These are phyloP conservation scores for Chrysochloris asiatica DNA, from an alignment of 2,113 vertebrate genomes.

Conservation along the genomic window DNA sequence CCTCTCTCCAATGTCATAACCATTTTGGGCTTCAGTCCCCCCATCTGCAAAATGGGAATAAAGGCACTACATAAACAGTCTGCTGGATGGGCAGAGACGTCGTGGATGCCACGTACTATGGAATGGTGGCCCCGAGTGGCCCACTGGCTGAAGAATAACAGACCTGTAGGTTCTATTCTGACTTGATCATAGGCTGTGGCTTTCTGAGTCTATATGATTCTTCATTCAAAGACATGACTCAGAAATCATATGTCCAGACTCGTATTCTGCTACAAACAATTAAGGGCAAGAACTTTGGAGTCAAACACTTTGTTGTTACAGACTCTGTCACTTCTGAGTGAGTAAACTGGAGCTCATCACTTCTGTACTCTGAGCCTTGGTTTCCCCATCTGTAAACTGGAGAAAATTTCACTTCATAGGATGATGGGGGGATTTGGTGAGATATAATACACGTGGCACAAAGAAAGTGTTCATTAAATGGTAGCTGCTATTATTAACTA, in stretches of 20 bases:
- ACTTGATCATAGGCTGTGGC: not conserved
- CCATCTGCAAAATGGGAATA: not conserved
- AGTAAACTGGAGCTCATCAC: not conserved
- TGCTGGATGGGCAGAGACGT: not conserved
- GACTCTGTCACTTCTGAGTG: not conserved
- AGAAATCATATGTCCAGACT: not conserved
- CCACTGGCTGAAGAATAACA: not conserved
- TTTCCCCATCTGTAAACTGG: not conserved
- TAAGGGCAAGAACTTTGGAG: no score
- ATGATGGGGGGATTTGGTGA: not conserved
- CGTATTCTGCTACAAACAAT: not conserved
- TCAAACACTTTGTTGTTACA: not conserved
- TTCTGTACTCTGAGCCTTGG: not conserved
- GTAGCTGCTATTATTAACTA: not conserved
- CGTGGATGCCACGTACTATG: rapidly evolving
- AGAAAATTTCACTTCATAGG: no score
- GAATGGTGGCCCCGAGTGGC: not conserved
- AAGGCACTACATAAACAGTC: rapidly evolving
- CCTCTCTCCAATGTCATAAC: not conserved
- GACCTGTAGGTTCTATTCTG: not conserved
- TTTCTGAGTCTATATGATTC: not conserved
- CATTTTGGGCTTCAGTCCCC: not conserved
- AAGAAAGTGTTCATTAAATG: not conserved
- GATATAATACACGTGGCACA: not conserved
- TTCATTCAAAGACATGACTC: not conserved